Evolutionary conservation across 2,888 invertebrate species (phyloP), one percentile per base, ranked within the genome.

Genomic region (Eupithecia exiguata): DNA sequence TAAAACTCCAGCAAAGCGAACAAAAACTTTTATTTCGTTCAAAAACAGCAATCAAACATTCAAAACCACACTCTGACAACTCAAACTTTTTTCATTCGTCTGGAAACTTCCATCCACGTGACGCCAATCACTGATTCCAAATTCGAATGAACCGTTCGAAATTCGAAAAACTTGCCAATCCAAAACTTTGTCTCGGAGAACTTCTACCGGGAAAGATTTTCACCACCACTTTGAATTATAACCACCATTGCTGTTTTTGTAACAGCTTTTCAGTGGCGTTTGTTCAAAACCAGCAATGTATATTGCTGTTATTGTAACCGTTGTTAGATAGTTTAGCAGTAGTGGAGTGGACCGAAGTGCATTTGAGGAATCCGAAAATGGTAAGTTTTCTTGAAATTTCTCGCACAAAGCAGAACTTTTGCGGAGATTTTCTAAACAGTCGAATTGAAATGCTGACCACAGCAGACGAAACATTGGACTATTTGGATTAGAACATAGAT

Each of bases 111-210:
- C 46, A 66, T 68, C 70, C 76, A 76, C 76, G 76, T 76, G 76
- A 76, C 77, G 74, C 76, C 78, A 79, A 77, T 79, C 77, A 74
- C 77, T 74, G 77, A 77, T 79, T 76, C 71, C 38, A 61, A 77
- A 76, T 79, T 76, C 73, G 73, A 78, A 78, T 74, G 72, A 69
- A 69, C 43, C 73, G 72, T 75, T 77, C 74, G 36, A 70, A 72
- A 74, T 79, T 76, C 73, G 72, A 75, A 79, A 77, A 77, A 77
- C 79, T 79, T 76, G 69, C 72, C 65, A 74, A 79, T 75, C 70
- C 74, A 63, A 77, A 77, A 77, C 76, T 77, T 77, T 76, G 69
- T 69, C 74, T 72, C 58, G 71, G 69, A 25, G 12, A 76, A 72
- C 73, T 75, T 66, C 53, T 66, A 40, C 71, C 66, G 49, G 38